These are phyloP conservation scores for Araneus ventricosus DNA, from an alignment of 1,140 invertebrate genomes.

Conservation along the genomic window DNA sequence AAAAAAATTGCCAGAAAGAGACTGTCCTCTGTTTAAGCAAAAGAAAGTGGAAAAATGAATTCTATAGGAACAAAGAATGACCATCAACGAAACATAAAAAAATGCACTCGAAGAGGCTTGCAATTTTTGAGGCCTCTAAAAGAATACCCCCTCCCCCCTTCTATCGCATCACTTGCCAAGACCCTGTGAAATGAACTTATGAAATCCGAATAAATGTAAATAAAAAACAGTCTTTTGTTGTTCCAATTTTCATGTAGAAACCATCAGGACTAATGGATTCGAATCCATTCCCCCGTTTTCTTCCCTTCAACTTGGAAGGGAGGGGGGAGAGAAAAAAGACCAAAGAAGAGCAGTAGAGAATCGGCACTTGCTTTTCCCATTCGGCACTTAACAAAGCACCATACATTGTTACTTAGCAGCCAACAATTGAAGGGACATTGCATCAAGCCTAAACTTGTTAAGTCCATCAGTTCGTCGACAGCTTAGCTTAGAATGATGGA, in stretches of 20 bases:
- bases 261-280: slow-evolving; percentile 45
- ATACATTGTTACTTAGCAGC: neutral
- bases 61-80: neutral
- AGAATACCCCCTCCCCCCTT: neutral
- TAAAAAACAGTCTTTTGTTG: slow-evolving; percentile 58
- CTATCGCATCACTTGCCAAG: neutral
- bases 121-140: neutral
- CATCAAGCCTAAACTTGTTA: slow-evolving; percentile 39
- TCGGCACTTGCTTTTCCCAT: neutral
- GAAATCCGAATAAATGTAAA: slow-evolving; percentile 55
- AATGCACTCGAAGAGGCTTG: neutral
- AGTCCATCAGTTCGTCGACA: slow-evolving; percentile 37
- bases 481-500: slow-evolving; percentile 17
- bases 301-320: neutral
- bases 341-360: neutral
- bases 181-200: slow-evolving; percentile 38
- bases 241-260: slow-evolving; percentile 45
- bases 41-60: neutral
- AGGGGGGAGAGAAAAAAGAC: neutral
- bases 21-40: neutral
- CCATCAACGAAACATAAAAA: neutral
- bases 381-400: slow-evolving; percentile 49
- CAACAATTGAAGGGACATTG: slow-evolving; percentile 52
- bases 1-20: too few relatives aligned
- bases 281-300: slow-evolving; percentile 2